phyloP scores from a whole-genome alignment of 2,888 invertebrate genomes.

The Nowickia ferox region DNA sequence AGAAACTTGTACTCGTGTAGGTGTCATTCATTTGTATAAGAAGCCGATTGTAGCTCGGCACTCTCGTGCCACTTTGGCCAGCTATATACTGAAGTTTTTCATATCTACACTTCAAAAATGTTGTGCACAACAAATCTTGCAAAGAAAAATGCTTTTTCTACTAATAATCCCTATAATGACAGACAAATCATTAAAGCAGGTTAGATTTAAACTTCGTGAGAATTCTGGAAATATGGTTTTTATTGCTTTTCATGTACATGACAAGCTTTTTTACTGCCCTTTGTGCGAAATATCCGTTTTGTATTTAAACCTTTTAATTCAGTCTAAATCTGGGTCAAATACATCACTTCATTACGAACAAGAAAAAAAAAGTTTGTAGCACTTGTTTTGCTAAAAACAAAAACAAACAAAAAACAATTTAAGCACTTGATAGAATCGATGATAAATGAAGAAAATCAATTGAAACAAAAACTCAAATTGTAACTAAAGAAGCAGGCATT shows the following conservation, averaged over 20 bases:
- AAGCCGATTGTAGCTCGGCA: too few relatives aligned
- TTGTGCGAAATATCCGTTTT: background rate
- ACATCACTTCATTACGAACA: slow-evolving; percentile 4
- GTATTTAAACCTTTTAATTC: slow-evolving; percentile 44
- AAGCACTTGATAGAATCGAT: background rate
- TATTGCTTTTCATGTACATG: background rate
- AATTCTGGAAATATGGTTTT: too few relatives aligned
- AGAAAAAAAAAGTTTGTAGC: background rate
- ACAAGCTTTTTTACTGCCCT: slow-evolving; percentile 27
- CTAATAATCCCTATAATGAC: too few relatives aligned
- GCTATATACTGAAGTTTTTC: too few relatives aligned
- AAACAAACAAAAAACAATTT: background rate
- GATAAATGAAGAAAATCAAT: slow-evolving; percentile 18
- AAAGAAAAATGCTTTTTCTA: too few relatives aligned
- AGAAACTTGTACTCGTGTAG: too few relatives aligned
- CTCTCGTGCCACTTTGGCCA: too few relatives aligned
- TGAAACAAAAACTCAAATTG: background rate
- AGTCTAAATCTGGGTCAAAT: slow-evolving; percentile 44
- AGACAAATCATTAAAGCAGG: too few relatives aligned
- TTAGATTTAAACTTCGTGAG: too few relatives aligned
- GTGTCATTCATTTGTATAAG: too few relatives aligned
- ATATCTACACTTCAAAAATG: too few relatives aligned
- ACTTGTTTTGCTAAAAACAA: background rate
- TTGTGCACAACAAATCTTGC: too few relatives aligned
- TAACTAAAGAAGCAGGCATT: slow-evolving; percentile 25